Percentiles rank a stretch among this genome's conserved stretches.
phyloP scores from a whole-genome alignment of 2,888 invertebrate species.

The Lamellibrachia satsuma region DNA sequence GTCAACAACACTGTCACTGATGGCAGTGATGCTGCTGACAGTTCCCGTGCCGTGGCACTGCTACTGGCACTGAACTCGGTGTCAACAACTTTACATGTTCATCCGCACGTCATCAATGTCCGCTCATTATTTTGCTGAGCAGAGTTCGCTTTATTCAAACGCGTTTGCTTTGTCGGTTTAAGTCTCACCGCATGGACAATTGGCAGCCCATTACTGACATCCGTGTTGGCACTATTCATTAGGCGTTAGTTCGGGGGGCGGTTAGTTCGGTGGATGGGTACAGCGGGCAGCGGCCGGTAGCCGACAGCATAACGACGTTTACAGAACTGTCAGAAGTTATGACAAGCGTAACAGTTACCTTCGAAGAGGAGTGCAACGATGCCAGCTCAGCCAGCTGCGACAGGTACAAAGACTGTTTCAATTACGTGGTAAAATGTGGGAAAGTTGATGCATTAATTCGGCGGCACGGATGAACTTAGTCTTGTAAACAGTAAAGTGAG shows the following conservation, averaged over 20 bases:
- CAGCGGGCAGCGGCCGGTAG: background rate
- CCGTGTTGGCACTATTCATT: background rate
- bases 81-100: background rate
- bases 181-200: background rate
- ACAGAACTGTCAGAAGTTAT: background rate
- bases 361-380: background rate
- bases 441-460: background rate
- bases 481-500: background rate
- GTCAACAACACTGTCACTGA: background rate
- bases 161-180: background rate
- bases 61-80: too few relatives aligned
- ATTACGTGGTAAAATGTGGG: background rate
- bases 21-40: background rate
- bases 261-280: background rate
- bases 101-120: background rate
- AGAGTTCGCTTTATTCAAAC: background rate
- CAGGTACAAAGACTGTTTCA: background rate
- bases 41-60: too few relatives aligned
- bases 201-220: background rate
- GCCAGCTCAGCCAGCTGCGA: slow-evolving; percentile 12
- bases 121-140: background rate
- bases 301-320: background rate
- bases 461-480: background rate
- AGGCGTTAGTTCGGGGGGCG: background rate
- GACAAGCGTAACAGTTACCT: slow-evolving; percentile 10